These are phyloP conservation scores for Ganaspis brasiliensis DNA, from an alignment of 2,888 invertebrate species.

Conservation along the genomic window DNA sequence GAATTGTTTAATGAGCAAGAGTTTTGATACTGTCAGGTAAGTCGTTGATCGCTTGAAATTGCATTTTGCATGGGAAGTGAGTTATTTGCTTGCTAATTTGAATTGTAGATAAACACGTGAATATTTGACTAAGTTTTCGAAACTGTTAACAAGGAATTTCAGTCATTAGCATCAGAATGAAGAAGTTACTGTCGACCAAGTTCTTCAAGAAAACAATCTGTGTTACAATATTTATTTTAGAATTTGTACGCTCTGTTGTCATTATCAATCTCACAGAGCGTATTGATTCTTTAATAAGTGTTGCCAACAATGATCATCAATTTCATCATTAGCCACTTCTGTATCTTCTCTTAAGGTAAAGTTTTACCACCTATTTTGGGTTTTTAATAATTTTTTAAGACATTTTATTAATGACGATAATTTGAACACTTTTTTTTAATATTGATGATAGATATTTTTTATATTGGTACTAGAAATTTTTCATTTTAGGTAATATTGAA, in stretches of 20 bases:
- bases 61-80: constrained; percentile 9
- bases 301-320: constrained; percentile 68
- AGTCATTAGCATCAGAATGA: not conserved
- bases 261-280: constrained; percentile 81
- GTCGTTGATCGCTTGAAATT: not conserved
- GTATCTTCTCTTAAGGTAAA: not conserved
- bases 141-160: constrained; percentile 6
- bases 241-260: constrained; percentile 83
- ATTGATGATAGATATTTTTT: too few species aligned
- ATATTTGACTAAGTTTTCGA: not conserved
- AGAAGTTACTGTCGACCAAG: not conserved
- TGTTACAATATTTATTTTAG: constrained; percentile 81
- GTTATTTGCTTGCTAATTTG: constrained; percentile 1
- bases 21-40: not conserved
- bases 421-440: too few species aligned
- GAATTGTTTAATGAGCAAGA: not conserved
- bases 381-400: too few species aligned
- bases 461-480: too few species aligned
- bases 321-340: not conserved
- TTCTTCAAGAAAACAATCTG: constrained; percentile 9
- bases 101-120: not conserved
- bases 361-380: too few species aligned
- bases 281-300: constrained; percentile 82
- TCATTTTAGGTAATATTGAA: too few species aligned
- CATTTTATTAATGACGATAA: too few species aligned